Base-by-base conservation (phyloP, 2,113 vertebrate genomes). In the Parus major region DNA sequence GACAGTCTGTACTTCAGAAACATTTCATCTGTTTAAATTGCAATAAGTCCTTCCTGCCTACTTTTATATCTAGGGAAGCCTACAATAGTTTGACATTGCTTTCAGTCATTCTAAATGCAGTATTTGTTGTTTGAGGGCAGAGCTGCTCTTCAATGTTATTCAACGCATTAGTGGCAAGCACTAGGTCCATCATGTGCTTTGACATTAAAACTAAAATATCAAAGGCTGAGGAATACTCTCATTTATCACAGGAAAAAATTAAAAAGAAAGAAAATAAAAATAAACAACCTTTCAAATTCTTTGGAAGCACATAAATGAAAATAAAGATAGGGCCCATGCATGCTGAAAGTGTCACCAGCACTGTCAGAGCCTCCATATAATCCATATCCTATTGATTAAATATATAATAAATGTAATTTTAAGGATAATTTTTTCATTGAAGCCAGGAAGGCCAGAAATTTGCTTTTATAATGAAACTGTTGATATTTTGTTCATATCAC, bases 201-300 rank as follows among this genome's bases (percentile, higher is more conserved):
- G 69, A 92, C 69, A 44, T 71, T 86, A 86, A 92, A 91, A 46
- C 14, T 86, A 49, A 94, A 95, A 88, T 66, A 88, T 10, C 44
- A 77, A 78, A 86, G 55, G 35, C 35, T 22, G 21, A 86, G 18
- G 33, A 59, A 55, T 90, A 35, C 16, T 69, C 31, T 39, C 72
- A 50, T 16, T 61, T 69, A 70, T 11, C 59, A 66, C 2, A 73
- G 13, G 42, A 33, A 55, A 56, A 18, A 33, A 5, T 9, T 29
- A 6, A 39, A 23, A 52, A 16, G 8, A 33, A 50, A 56, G 7
- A n/a, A 63, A 63, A 12, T 1, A 71, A 63, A 70, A 24, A 1
- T 10, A 27, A 42, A 8, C 27, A 66, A 13, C 5, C 27, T 81
- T 88, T 69, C 25, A 80, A 69, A 36, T 46, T 90, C 35, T 69